phyloP scores from a whole-genome alignment of 1,140 invertebrate species.

The Diprion similis region DNA sequence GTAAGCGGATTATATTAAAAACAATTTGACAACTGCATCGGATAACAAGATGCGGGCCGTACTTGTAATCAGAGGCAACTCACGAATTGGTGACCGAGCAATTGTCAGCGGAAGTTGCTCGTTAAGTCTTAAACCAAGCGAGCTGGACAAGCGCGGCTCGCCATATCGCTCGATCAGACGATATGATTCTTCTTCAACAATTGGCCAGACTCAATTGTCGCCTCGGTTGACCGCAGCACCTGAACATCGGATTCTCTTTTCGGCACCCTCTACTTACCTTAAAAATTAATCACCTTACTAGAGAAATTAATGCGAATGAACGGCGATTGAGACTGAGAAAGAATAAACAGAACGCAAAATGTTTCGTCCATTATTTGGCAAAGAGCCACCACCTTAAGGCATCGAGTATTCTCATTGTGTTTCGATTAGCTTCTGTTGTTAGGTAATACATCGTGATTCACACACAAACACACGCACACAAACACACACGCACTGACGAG shows the following conservation, averaged over 20 bases:
- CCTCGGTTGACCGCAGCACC: neutral
- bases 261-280: too few species aligned
- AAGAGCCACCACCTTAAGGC: too few species aligned
- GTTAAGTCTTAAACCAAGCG: slow-evolving; percentile 46
- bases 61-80: slow-evolving; percentile 46
- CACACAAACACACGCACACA: too few species aligned
- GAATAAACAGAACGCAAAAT: too few species aligned
- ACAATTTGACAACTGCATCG: slow-evolving; percentile 45
- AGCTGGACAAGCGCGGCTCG: slow-evolving; percentile 42
- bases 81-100: slow-evolving; percentile 47
- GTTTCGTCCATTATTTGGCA: too few species aligned
- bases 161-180: slow-evolving; percentile 3
- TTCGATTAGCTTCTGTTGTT: neutral
- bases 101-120: slow-evolving; percentile 58
- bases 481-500: too few species aligned
- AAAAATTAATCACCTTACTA: too few species aligned
- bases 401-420: neutral
- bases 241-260: too few species aligned
- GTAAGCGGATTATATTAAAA: slow-evolving; percentile 39
- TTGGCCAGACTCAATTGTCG: neutral
- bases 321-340: too few species aligned
- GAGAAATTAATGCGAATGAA: too few species aligned
- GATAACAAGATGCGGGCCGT: slow-evolving; percentile 45
- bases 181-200: neutral
- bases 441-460: neutral